Evolutionary conservation across 2,113 vertebrate genomes (phyloP), one percentile per base, ranked within the genome.

Genomic region (Orthonyx spaldingii): DNA sequence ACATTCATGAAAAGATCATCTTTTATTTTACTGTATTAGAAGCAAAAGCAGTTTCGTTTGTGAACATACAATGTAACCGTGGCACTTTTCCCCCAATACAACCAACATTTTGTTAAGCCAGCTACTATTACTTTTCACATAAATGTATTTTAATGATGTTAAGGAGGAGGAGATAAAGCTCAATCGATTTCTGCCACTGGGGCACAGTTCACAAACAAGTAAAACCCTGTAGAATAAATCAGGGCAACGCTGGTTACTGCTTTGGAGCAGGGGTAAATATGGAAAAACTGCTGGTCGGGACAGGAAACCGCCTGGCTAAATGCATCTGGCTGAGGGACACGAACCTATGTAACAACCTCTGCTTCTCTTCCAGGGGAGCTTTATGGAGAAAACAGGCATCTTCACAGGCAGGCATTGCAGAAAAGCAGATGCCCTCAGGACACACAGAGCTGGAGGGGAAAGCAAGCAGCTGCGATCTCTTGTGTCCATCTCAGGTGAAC

Each of bases 401-500:
- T 78, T 46, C 55, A 24, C 20, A 30, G 64, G 28, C 56, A 33
- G 35, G 75, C n/a, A 3, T 0, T 32, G n/a, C 4, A 35, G 63
- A 50, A 66, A 32, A 84, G 12, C 64, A 22, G 46, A 50, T 20
- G 26, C 21, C 26, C 33, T 55, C 33, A 32, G 47, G 33, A 28
- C 21, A 24, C 22, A 4, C 7, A 5, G 41, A 32, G 74, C 30
- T 44, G 11, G 22, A 42, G 13, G 13, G 32, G 24, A 44, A 37
- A 57, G 19, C 4, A 27, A 33, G 28, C 22, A 32, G 50, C 50
- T 46, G 32, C 13, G 5, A 3, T 11, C 49, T 7, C 3, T 1
- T 1, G 7, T 1, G 8, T 16, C 46, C 63, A 27, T 12, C 57
- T 53, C 37, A 9, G 49, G 35, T 1, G 21, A 24, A 2, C 5